Evolutionary conservation across 2,888 invertebrate species (phyloP).

Genomic region (Portevinia maculata): DNA sequence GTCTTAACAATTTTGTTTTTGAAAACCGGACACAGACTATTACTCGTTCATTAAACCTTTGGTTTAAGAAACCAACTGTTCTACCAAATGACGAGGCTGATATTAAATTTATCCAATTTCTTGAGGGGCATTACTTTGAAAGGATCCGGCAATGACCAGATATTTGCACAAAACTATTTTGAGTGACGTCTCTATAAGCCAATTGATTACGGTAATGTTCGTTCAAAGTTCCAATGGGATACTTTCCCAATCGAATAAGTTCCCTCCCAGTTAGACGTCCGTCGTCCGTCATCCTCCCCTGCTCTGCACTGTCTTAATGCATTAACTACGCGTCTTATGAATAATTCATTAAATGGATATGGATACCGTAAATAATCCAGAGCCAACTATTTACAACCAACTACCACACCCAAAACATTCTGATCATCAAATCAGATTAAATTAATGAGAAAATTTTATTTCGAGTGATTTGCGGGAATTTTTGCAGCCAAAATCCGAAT

Average conservation of each 20-base stretch:
- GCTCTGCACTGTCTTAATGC: constrained; percentile 28
- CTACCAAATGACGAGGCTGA: too few species aligned
- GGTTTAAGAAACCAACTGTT: too few species aligned
- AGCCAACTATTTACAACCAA: background rate
- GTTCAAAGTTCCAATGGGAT: constrained; percentile 9
- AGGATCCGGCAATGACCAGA: too few species aligned
- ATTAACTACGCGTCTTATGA: constrained; percentile 63
- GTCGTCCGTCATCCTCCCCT: constrained; percentile 9
- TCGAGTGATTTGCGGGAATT: constrained; percentile 71
- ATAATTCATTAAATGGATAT: constrained; percentile 67
- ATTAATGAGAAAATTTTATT: constrained; percentile 71
- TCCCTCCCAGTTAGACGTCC: constrained; percentile 15
- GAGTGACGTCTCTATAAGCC: constrained; percentile 69
- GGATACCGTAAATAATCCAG: constrained; percentile 49
- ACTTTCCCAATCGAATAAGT: constrained; percentile 6
- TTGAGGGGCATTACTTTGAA: too few species aligned
- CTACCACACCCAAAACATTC: constrained; percentile 24
- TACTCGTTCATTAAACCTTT: too few species aligned
- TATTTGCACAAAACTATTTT: too few species aligned
- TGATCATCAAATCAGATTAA: constrained; percentile 69
- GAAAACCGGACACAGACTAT: too few species aligned
- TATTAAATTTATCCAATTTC: too few species aligned
- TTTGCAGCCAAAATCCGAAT: constrained; percentile 54
- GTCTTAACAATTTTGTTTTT: too few species aligned
- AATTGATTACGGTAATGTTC: constrained; percentile 65